Percentiles rank a stretch among this genome's conserved stretches.
Conservation (phyloP, 2,797 vertebrate genomes). For the Bufotes viridis region DNA sequence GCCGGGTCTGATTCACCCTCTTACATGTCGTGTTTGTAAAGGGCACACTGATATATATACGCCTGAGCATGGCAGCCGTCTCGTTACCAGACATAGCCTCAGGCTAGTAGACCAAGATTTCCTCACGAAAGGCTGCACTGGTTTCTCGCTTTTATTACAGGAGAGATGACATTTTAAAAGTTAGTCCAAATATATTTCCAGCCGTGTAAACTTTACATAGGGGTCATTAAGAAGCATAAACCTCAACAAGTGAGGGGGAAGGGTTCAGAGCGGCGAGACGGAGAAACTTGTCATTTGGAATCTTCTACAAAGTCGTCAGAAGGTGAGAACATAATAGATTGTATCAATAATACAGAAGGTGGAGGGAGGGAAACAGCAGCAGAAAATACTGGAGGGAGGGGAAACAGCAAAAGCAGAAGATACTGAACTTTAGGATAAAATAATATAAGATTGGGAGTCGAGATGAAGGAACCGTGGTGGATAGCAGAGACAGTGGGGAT, state of each 20-base stretch:
- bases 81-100: slow-evolving; percentile 15
- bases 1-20: slow-evolving; percentile 28
- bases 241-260: neutral
- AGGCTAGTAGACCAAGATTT: slow-evolving; percentile 15
- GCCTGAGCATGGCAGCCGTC: neutral
- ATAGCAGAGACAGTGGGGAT: slow-evolving; percentile 2
- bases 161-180: slow-evolving; percentile 51
- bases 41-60: slow-evolving; percentile 49
- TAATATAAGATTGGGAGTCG: neutral
- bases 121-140: slow-evolving; percentile 10
- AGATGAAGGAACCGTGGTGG: neutral
- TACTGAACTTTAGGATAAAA: neutral
- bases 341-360: neutral
- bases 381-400: neutral
- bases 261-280: neutral
- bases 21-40: slow-evolving; percentile 43
- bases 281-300: slow-evolving; percentile 16
- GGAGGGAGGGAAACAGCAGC: neutral
- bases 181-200: slow-evolving; percentile 42
- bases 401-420: neutral
- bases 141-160: slow-evolving; percentile 37
- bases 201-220: slow-evolving; percentile 50
- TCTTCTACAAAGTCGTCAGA: slow-evolving; percentile 30
- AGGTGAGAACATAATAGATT: neutral
- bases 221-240: slow-evolving; percentile 48